Evolutionary conservation across 2,113 vertebrate genomes (phyloP), one percentile per base, ranked within the genome.

Genomic region (Ariopsis seemanni): DNA sequence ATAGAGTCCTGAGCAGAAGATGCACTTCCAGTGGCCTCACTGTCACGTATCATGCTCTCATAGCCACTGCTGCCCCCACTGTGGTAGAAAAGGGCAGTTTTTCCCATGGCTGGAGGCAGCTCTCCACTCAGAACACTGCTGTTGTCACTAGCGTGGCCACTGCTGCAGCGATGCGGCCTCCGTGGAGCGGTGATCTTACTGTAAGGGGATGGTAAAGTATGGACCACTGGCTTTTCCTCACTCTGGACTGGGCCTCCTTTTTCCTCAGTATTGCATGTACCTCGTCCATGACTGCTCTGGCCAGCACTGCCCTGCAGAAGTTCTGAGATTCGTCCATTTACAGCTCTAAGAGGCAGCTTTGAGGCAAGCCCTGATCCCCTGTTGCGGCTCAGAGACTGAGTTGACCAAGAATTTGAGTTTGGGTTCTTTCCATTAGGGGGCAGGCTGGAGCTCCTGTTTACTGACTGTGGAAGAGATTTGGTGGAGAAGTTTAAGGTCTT

Each of bases 41-140:
- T 99, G 96, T 99, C 98, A 34, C 98, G 94, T 86, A 99, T 96
- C 97, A 99, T 97, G 94, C 98, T 99, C 94, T 99, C 98, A 0
- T 99, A 99, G 86, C 98, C 97, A 0, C 98, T 99, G 95, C 98
- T 99, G 86, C 98, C 98, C 0, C 98, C 98, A 0, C 97, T 99
- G 95, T 99, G 98, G 91, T 99, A 99, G 90, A 99, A 99, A 34
- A 99, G 93, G 14, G 98, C 96, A 0, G 98, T 99, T 92, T 98
- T 98, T 27, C 98, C 98, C 98, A 99, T 99, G 92, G 98, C 98
- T 0, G 98, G 98, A 1, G 98, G 98, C 10, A 99, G 96, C 92
- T 99, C 98, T 4, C 98, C 98, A 0, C 98, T 99, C 91, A 99
- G 94, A 55, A 99, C 97, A 0, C 98, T 99, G 95, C 98, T 99